These are phyloP conservation scores for Megaceryle maxima DNA, from an alignment of 2,113 vertebrate species.

Conservation along the genomic window DNA sequence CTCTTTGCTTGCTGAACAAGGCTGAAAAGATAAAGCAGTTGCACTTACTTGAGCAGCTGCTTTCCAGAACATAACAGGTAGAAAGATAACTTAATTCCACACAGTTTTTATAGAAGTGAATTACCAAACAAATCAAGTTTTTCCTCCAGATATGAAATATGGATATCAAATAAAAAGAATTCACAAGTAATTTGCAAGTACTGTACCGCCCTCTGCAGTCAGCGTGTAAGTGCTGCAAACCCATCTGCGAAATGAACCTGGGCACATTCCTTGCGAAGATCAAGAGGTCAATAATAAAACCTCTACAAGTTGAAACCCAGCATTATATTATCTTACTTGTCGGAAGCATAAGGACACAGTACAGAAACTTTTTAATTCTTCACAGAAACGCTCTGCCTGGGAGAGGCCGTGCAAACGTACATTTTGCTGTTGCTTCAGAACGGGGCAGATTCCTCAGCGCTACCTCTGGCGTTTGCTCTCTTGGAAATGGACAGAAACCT, in stretches of 20 bases:
- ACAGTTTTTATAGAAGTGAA: background rate
- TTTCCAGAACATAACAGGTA: background rate
- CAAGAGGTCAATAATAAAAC: background rate
- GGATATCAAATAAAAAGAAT: background rate
- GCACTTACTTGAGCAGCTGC: background rate
- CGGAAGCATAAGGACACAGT: background rate
- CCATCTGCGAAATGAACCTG: background rate
- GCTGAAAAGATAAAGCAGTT: background rate
- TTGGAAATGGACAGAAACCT: background rate
- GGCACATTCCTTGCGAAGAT: background rate
- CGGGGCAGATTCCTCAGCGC: background rate
- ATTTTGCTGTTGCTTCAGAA: background rate
- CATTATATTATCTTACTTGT: background rate
- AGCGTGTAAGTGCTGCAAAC: background rate
- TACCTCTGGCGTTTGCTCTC: background rate
- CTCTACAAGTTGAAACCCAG: too few species aligned
- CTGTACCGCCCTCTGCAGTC: slow-evolving; percentile 34
- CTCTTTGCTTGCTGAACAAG: background rate
- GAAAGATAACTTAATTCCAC: background rate
- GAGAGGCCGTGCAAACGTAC: background rate
- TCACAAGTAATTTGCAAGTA: background rate
- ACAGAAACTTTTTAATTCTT: background rate
- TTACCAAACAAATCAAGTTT: background rate
- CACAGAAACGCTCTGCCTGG: background rate
- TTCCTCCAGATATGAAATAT: background rate